These are phyloP conservation scores for Crenuchus spilurus DNA, from an alignment of 2,797 vertebrate genomes.

Conservation along the genomic window DNA sequence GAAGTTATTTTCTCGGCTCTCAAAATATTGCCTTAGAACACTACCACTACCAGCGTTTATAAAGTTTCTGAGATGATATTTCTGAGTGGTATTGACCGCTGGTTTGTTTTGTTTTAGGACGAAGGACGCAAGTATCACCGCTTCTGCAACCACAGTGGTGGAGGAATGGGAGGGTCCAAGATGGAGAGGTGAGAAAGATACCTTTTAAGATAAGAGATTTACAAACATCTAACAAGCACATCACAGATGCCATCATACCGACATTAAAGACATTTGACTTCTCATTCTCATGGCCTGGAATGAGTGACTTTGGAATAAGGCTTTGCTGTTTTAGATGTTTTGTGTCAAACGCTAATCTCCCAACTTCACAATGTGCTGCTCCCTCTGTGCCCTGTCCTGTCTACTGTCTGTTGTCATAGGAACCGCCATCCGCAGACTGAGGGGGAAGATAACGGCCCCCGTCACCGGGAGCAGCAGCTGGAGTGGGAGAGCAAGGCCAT, in stretches of 20 bases:
- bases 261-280: not conserved
- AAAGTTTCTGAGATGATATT: too few species aligned
- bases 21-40: too few species aligned
- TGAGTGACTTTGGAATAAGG: not conserved
- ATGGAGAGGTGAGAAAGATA: slow-evolving; percentile 65
- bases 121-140: slow-evolving; percentile 72
- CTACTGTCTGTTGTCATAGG: slow-evolving; percentile 54
- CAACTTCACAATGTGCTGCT: not conserved
- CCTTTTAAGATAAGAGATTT: not conserved
- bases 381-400: not conserved
- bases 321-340: not conserved
- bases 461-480: slow-evolving; percentile 61
- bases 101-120: slow-evolving; percentile 63
- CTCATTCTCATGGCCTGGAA: not conserved
- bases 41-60: too few species aligned
- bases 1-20: too few species aligned
- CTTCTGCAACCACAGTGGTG: slow-evolving; percentile 69
- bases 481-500: slow-evolving; percentile 71
- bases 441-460: slow-evolving; percentile 66
- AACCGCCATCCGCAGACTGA: slow-evolving; percentile 61
- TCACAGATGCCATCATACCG: not conserved
- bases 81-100: not conserved
- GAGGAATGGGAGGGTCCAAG: slow-evolving; percentile 61
- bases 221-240: not conserved
- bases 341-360: not conserved